Evolutionary conservation across 2,797 vertebrate species (phyloP), one percentile per base, ranked within the genome.

Genomic region (Sebastes flavidus): DNA sequence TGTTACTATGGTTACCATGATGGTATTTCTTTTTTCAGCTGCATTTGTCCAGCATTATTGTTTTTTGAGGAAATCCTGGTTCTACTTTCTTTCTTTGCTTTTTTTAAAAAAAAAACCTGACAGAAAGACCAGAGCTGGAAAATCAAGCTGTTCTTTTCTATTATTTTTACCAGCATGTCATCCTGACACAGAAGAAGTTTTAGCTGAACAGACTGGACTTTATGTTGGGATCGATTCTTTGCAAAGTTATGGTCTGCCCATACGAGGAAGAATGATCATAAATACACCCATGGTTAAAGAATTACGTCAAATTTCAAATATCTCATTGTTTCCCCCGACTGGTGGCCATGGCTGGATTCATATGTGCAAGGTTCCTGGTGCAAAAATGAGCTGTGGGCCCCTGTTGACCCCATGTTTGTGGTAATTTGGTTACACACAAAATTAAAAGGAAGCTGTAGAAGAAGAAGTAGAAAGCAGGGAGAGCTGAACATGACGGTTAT

Each of bases 1-100:
- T 12, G 59, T 77, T 60, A 32, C 69, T 65, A 69, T 69, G 52
- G 78, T 75, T 56, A 83, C 81, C 34, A 59, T 60, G 49, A n/a
- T 54, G 49, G 22, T 38, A 60, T 59, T 42, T 3, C 55, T 61
- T 56, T 61, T 22, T 65, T 55, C 58, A 74, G 54, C 46, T 54
- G 38, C 69, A 60, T 60, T 54, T 38, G 22, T 27, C 22, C 54
- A 54, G n/a, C 29, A n/a, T 36, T 22, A n/a, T 5, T 46, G 46
- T 74, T 56, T 55, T 68, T 77, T 66, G 12, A 12, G 38, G 29
- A 49, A 49, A 62, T 54, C 55, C 32, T 72, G 9, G 25, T 18
- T 36, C 12, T 65, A 22, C n/a, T 29, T 42, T 55, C 46, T 54
- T 70, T 61, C 8, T 27, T 32, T 60, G 2, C 3, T 49, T 30